Evolutionary conservation across 2,113 vertebrate species (phyloP).

Genomic region (Phodopus roborovskii): DNA sequence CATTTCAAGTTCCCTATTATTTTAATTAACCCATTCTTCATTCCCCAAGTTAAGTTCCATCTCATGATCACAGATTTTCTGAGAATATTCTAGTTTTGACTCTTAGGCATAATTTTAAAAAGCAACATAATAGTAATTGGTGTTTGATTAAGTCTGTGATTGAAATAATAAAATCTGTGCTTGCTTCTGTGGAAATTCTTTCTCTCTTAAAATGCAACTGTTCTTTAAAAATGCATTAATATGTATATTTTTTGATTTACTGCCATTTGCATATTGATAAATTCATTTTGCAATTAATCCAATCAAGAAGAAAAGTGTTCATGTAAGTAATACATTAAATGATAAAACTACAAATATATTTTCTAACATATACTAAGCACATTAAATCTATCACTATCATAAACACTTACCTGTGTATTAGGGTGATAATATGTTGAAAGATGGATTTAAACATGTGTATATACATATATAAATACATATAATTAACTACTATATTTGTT

Average conservation of each 20-base stretch:
- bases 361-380: background rate
- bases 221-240: constrained; percentile 70
- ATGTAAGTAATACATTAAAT: constrained; percentile 58
- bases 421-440: background rate
- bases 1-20: background rate
- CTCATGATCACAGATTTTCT: constrained; percentile 2
- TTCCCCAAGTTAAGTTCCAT: background rate
- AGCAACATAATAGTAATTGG: constrained; percentile 60
- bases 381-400: background rate
- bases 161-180: constrained; percentile 72
- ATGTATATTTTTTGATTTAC: constrained; percentile 69
- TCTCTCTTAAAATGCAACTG: constrained; percentile 64
- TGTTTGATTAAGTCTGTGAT: constrained; percentile 71
- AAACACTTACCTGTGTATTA: background rate
- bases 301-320: constrained; percentile 60
- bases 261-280: constrained; percentile 71
- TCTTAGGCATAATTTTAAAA: constrained; percentile 55
- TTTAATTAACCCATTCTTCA: constrained; percentile 15
- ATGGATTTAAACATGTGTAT: background rate
- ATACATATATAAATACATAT: background rate
- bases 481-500: background rate
- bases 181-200: constrained; percentile 63
- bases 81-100: constrained; percentile 54
- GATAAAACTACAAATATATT: background rate
- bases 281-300: constrained; percentile 70